Evolutionary conservation across 92 coral and sea anemone genomes (phyloP).

Genomic region (Porites divaricata): DNA sequence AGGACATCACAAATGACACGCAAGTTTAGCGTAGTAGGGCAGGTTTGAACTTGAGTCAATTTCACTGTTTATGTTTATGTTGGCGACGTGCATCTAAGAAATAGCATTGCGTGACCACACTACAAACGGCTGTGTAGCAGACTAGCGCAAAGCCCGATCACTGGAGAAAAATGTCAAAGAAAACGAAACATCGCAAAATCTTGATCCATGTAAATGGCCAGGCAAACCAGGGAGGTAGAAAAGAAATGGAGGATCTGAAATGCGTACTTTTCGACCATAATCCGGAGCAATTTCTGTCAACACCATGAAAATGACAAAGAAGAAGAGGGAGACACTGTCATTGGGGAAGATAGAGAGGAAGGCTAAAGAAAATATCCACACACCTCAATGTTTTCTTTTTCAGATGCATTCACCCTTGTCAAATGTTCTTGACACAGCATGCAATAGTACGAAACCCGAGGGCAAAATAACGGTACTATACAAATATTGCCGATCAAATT

Average conservation of each 20-base stretch:
- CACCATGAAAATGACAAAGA: constrained; percentile 18
- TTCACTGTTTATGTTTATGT: background rate
- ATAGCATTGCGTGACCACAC: too few species aligned
- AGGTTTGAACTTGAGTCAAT: constrained; percentile 57
- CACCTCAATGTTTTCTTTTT: constrained; percentile 48
- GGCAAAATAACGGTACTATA: too few species aligned
- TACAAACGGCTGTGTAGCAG: too few species aligned
- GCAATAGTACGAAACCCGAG: too few species aligned
- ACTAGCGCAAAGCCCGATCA: too few species aligned
- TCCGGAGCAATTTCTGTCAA: constrained; percentile 30
- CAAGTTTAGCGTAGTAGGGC: constrained; percentile 27
- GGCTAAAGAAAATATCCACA: constrained; percentile 21
- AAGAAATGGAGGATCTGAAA: constrained; percentile 94
- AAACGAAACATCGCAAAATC: constrained; percentile 61
- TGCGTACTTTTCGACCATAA: constrained; percentile 83
- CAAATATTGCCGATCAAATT: too few species aligned
- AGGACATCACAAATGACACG: background rate
- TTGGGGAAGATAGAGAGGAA: constrained; percentile 7
- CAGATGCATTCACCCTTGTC: constrained; percentile 38
- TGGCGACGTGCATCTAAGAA: background rate
- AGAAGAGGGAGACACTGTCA: constrained; percentile 8
- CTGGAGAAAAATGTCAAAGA: constrained; percentile 28
- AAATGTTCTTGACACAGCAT: constrained; percentile 50
- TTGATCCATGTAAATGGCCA: constrained; percentile 91
- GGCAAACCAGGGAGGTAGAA: constrained; percentile 94